Base-by-base conservation (phyloP, 2,113 vertebrate species). In the Loxodonta africana region DNA sequence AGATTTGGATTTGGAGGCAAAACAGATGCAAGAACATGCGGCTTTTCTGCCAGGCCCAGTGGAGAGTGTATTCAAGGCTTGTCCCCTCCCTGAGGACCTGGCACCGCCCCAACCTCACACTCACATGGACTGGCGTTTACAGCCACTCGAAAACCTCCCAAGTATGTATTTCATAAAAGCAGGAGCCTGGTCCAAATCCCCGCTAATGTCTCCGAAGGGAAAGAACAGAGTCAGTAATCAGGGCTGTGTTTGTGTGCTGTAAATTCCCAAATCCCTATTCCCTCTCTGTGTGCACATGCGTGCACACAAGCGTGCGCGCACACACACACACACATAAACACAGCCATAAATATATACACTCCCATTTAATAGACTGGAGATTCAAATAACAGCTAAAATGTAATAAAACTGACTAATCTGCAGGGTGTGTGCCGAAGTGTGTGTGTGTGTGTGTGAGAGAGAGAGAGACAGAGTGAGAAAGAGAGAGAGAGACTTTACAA, bases 101-200 rank as follows among this genome's bases (percentile, higher is more conserved):
- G 97, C 86, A 0, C 44, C 87, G 23, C 46, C 96, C 93, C 97
- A 98, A 21, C 33, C 80, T 92, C 44, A 51, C 74, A 85, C 23
- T 96, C 96, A 74, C 53, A 63, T n/a, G 78, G 67, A 41, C 62
- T 92, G 84, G 88, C 87, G n/a, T 26, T 69, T 88, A 97, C 60
- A 26, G 89, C 71, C 44, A 48, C 65, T 67, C 65, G 63, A 81
- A 90, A 96, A 91, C 18, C 86, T 95, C 97, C 95, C 95, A 98
- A 98, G 97, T 97, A 95, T 92, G 90, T 95, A 96, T 98, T 98
- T 98, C 97, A 97, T 98, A 97, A 98, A 98, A 98, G 88, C n/a
- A 89, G 91, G 83, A 90, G 2, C 21, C 82, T 89, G 96, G 94
- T 98, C 92, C 86, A 94, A 98, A 97, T 93, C 85, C 51, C 62